These are phyloP conservation scores for Gymnothorax reevesii DNA, from an alignment of 2,797 vertebrate species.

Conservation along the genomic window DNA sequence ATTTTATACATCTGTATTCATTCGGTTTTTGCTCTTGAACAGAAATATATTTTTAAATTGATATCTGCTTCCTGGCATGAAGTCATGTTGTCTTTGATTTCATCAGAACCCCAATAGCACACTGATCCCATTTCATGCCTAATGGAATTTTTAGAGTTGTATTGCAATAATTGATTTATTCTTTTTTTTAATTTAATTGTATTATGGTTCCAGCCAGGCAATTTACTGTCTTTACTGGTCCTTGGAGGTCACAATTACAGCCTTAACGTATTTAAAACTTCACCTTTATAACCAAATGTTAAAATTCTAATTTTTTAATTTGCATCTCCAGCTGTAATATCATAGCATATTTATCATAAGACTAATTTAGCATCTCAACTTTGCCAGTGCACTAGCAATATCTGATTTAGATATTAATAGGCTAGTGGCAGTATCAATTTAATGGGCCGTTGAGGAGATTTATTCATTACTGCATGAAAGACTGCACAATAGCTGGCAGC, in stretches of 20 bases:
- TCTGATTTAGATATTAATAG: background rate
- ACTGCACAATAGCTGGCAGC: background rate
- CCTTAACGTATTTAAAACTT: background rate
- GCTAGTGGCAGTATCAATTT: background rate
- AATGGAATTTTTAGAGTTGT: background rate
- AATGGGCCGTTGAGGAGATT: background rate
- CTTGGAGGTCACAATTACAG: background rate
- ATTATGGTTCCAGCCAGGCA: background rate
- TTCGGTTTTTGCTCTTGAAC: background rate
- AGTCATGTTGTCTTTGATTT: background rate
- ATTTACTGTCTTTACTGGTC: background rate
- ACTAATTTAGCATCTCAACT: background rate
- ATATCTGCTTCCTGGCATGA: background rate
- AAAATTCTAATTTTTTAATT: background rate
- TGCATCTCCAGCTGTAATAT: background rate
- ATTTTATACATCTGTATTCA: background rate
- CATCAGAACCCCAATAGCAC: background rate
- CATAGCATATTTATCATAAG: background rate
- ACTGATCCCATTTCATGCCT: background rate
- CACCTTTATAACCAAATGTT: background rate
- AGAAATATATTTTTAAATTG: background rate
- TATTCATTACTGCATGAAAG: background rate
- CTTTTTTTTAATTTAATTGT: background rate
- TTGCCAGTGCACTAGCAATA: background rate
- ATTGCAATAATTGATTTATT: background rate